A percentile compares a stretch with the other conserved stretches of the same genome.
phyloP scores from a whole-genome alignment of 2,888 invertebrate species.

The Herminia tarsipennalis region DNA sequence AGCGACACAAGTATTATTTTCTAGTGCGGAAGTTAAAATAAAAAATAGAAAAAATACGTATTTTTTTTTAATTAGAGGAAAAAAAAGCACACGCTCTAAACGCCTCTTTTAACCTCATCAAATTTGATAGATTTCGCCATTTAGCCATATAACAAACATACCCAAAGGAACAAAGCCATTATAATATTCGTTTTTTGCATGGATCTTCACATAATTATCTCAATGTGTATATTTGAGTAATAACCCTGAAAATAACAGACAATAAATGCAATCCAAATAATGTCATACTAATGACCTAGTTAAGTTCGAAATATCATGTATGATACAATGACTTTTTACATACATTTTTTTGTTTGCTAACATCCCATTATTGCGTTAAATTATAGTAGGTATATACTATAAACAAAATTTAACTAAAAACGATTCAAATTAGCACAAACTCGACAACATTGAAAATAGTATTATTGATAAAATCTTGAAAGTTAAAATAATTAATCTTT shows the following conservation, averaged over 20 bases:
- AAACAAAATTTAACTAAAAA: slow-evolving; percentile 2
- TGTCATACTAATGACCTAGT: slow-evolving; percentile 19
- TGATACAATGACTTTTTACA: slow-evolving; percentile 22
- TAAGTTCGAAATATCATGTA: slow-evolving; percentile 20
- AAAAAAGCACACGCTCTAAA: too few relatives aligned
- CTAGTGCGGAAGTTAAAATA: too few relatives aligned
- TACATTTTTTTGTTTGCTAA: slow-evolving; percentile 20
- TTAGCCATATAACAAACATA: too few relatives aligned
- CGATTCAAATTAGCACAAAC: slow-evolving; percentile 2
- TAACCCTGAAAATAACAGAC: background rate
- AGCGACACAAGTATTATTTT: too few relatives aligned
- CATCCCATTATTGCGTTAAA: slow-evolving; percentile 9
- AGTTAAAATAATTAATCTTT: too few relatives aligned
- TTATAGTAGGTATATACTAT: slow-evolving; percentile 2
- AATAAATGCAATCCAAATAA: slow-evolving; percentile 21
- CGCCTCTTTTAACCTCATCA: too few relatives aligned
- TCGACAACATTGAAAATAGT: slow-evolving; percentile 1
- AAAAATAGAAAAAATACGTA: too few relatives aligned
- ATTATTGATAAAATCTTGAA: too few relatives aligned
- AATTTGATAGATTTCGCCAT: too few relatives aligned
- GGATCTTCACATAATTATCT: background rate
- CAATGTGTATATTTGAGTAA: background rate
- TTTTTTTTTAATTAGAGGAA: too few relatives aligned
- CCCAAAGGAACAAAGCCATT: too few relatives aligned
- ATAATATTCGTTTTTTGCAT: too few relatives aligned